Evolutionary conservation across 1,140 invertebrate genomes (phyloP).

Genomic region (Monochamus saltuarius): DNA sequence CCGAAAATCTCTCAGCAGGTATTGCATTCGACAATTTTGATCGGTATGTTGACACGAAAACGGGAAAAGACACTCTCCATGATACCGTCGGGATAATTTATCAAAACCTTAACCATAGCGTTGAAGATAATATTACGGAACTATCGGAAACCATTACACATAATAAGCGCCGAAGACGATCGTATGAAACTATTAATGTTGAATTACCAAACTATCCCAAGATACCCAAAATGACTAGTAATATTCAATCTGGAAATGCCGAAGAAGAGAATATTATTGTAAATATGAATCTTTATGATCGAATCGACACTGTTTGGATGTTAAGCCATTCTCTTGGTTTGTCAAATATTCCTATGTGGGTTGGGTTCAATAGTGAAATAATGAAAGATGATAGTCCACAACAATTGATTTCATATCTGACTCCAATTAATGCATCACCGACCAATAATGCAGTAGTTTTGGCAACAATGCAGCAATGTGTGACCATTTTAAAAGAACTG

Average conservation of each 20-base stretch:
- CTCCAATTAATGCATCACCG: slow-evolving; percentile 43
- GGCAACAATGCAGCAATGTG: slow-evolving; percentile 44
- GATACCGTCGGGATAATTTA: slow-evolving; percentile 56
- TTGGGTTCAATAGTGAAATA: slow-evolving; percentile 34
- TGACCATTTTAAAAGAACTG: slow-evolving; percentile 37
- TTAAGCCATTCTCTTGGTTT: slow-evolving; percentile 29
- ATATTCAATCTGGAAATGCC: slow-evolving; percentile 20
- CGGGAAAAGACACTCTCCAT: slow-evolving; percentile 52
- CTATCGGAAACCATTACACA: background rate
- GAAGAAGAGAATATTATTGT: slow-evolving; percentile 18
- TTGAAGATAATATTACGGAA: slow-evolving; percentile 7
- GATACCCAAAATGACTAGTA: slow-evolving; percentile 20
- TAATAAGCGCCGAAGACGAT: slow-evolving; percentile 27
- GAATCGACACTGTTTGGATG: slow-evolving; percentile 26
- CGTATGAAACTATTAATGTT: slow-evolving; percentile 15
- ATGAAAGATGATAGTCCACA: slow-evolving; percentile 21
- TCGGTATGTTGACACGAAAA: slow-evolving; percentile 51
- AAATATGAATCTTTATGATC: slow-evolving; percentile 8
- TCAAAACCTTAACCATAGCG: slow-evolving; percentile 17
- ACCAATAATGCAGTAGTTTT: slow-evolving; percentile 41
- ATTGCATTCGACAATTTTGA: slow-evolving; percentile 54
- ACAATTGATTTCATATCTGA: slow-evolving; percentile 36
- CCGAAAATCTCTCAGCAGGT: slow-evolving; percentile 34
- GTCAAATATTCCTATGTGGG: slow-evolving; percentile 35
- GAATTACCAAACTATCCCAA: slow-evolving; percentile 21